These are phyloP conservation scores for Cuculus canorus DNA, from an alignment of 2,797 vertebrate species.

Conservation along the genomic window DNA sequence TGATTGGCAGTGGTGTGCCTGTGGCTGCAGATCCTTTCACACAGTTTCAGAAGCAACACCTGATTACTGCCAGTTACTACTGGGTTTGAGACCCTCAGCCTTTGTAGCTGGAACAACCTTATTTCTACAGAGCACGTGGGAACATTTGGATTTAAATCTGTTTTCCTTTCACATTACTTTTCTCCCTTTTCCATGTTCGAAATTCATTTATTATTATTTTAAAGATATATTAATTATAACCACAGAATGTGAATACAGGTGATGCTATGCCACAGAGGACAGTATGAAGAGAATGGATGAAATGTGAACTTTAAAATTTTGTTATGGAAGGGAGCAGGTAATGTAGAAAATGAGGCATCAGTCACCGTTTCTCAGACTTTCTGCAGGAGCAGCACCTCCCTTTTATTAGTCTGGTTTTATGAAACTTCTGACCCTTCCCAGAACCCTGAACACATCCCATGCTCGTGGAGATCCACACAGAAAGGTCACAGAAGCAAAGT, in stretches of 20 bases:
- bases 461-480: background rate
- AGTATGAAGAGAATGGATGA: background rate
- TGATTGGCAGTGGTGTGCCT: background rate
- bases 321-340: background rate
- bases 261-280: background rate
- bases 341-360: background rate
- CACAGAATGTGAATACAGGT: background rate
- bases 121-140: background rate
- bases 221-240: background rate
- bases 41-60: background rate
- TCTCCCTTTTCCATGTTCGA: background rate
- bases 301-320: background rate
- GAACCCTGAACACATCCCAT: background rate
- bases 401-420: background rate
- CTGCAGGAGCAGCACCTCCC: background rate
- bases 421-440: background rate
- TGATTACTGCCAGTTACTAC: background rate
- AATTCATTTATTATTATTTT: background rate
- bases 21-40: background rate
- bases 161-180: background rate
- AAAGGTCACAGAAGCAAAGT: accelerated
- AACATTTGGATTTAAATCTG: background rate
- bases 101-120: background rate
- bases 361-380: background rate
- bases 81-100: background rate